Evolutionary conservation across 2,113 vertebrate genomes (phyloP), one percentile per base, ranked within the genome.

Genomic region (Limanda limanda): DNA sequence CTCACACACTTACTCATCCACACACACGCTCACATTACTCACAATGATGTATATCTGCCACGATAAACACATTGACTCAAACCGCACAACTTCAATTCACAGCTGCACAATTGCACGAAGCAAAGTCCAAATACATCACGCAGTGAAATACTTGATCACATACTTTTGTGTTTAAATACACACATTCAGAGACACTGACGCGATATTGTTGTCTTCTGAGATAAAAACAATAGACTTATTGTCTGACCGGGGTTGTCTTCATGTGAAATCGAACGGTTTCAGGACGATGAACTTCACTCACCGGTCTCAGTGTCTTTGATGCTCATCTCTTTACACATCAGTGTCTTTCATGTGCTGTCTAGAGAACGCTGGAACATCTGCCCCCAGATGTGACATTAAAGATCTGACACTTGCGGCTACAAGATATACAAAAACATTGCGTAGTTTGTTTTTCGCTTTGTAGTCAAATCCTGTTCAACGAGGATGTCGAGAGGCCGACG

Each of bases 281-380:
- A 61, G 55, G 12, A 56, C 56, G 69, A 61, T 80, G 62, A 51
- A 37, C 71, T 27, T 11, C 20, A 24, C 68, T 31, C 54, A 47
- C 52, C 18, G 17, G n/a, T 87, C 56, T 81, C 68, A 55, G 81
- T 86, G 83, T 86, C 75, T 4, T 1, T 77, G 10, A 79, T 55
- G 48, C 67, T 87, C 82, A 84, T 58, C 57, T 1, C 10, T 65
- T 78, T 42, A 51, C 14, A 55, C 11, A 14, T 24, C 52, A 17
- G 17, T 66, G 20, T 67, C 77, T 64, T 86, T 27, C 45, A 5
- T 23, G 4, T 20, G 13, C 12, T 59, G 14, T n/a, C 2, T 9
- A 31, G 12, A 55, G 2, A 23, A 20, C 24, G 69, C 60, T 54
- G 69, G 65, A 77, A 68, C 37, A 31, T 61, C 70, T 45, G 42